Base-by-base conservation (phyloP, 1,140 invertebrate genomes). In the Heterodera carotae region DNA sequence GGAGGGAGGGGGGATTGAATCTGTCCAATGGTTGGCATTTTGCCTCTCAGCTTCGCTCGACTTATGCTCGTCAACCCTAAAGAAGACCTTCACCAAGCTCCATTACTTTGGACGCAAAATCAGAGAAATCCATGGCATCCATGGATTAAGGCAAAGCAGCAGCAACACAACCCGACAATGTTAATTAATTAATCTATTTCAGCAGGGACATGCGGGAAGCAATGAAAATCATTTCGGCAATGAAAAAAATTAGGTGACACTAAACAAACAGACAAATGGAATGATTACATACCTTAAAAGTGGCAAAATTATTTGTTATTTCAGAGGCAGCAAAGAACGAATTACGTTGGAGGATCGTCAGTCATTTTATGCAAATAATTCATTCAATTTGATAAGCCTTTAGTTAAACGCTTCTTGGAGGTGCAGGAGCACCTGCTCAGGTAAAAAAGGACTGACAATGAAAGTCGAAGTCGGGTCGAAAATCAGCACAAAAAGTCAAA, bases 91-190 rank as follows among this genome's bases (percentile, higher is more conserved):
- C 81, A 87, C 85, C 7, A 87, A 87, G 76, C 75, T 87, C 39
- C 85, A 87, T 76, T 87, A 87, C 75, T 87, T 87, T 69, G 85
- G 85, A 25, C 74, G 85, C 22, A 88, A 88, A 71, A 85, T 87
- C 66, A 83, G 85, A 22, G 85, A 86, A 25, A 86, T 74, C 29
- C 71, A 74, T 36, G 71, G 71, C 43, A 74, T 74, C 29, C 71
- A 74, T 36, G 71, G 71, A 74, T 34, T 74, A 6, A 74, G 71
- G 71, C 39, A 31, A 64, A 66, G 22, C 34, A 56, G 43, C 43
- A 48, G 18, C 15, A 70, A 27, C 29, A 2, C 31, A n/a, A 33
- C 29, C 22, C 27, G 8, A 69, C n/a, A 34, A 34, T 5, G 22
- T 69, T 39, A 25, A 71, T n/a, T 70, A 12, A 70, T 27, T 31